Conservation (phyloP, 2,113 vertebrate genomes). For the western clawed frog (Xenopus tropicalis) region DNA sequence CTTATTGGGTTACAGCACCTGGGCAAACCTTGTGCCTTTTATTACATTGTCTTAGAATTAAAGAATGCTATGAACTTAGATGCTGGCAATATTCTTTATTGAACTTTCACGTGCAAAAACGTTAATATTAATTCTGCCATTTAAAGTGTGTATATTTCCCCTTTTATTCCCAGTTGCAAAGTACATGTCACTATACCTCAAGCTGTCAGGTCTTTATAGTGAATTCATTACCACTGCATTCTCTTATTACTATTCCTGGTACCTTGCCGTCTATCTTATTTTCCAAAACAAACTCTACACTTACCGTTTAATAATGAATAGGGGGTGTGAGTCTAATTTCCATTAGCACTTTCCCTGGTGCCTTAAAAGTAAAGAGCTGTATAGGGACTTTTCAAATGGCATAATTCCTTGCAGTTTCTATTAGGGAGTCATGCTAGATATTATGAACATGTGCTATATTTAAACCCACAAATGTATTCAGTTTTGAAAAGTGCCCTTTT, state of each 20-base stretch:
- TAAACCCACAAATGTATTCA: conserved; percentile 37
- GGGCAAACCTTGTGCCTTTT: no score
- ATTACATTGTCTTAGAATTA: no score
- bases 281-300: conserved; percentile 6
- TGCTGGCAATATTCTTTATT: no score
- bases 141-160: no score
- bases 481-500: conserved; percentile 49
- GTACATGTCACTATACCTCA: background rate
- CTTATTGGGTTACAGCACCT: no score
- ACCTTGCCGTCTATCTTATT: background rate
- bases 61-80: no score
- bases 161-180: background rate
- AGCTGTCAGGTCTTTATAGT: background rate
- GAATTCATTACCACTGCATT: background rate
- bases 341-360: background rate
- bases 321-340: background rate
- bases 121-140: no score
- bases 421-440: conserved; percentile 12
- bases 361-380: background rate
- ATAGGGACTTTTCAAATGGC: conserved; percentile 13
- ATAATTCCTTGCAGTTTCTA: conserved; percentile 5
- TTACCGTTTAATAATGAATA: background rate
- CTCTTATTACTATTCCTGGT: background rate
- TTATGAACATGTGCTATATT: conserved; percentile 28
- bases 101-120: no score